Conservation (phyloP, 1,140 invertebrate species). For the Schlechtendalia chinensis region DNA sequence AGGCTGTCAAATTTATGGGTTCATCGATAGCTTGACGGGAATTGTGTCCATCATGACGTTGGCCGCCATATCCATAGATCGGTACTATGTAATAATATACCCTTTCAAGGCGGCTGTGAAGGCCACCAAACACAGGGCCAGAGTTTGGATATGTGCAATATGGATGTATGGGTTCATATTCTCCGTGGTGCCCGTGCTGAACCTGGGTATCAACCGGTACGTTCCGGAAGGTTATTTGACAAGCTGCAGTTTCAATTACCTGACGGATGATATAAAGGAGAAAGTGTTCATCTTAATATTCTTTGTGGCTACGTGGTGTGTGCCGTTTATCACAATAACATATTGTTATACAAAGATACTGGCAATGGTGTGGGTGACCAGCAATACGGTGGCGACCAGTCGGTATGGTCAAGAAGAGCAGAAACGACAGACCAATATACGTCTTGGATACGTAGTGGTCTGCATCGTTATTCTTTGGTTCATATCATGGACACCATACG, state of each 20-base stretch:
- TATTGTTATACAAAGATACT: conserved; percentile 70
- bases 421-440: conserved; percentile 66
- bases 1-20: conserved; percentile 73
- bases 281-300: conserved; percentile 67
- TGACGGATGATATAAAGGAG: conserved; percentile 61
- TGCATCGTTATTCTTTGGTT: conserved; percentile 70
- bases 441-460: conserved; percentile 64
- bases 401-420: conserved; percentile 64
- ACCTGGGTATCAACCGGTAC: conserved; percentile 69
- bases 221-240: conserved; percentile 76
- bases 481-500: conserved; percentile 74
- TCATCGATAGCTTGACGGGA: conserved; percentile 70
- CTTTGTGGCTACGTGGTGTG: conserved; percentile 67
- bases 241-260: conserved; percentile 78
- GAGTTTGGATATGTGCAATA: too few species aligned
- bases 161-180: conserved; percentile 74
- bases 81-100: conserved; percentile 71
- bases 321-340: conserved; percentile 67
- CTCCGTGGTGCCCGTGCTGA: conserved; percentile 65
- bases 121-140: conserved; percentile 63
- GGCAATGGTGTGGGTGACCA: conserved; percentile 50
- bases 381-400: conserved; percentile 12
- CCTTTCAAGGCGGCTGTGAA: conserved; percentile 64
- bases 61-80: conserved; percentile 68
- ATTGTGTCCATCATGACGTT: conserved; percentile 70